A percentile compares a stretch with the other conserved stretches of the same genome.
These are phyloP conservation scores for Sinelater perroti DNA, from an alignment of 2,888 invertebrate species.

Conservation along the genomic window DNA sequence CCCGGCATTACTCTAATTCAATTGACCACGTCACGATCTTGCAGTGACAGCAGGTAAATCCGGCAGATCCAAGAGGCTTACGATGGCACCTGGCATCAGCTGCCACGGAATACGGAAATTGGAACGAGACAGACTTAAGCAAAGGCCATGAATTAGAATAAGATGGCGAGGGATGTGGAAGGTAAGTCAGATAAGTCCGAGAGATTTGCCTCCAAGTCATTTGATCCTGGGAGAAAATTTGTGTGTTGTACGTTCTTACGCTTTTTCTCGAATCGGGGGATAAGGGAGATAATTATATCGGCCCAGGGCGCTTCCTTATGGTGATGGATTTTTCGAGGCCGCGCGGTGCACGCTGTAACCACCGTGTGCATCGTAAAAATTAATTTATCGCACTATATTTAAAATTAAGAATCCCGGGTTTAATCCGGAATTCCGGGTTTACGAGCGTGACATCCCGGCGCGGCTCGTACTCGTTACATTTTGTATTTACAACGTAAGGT, in stretches of 20 bases:
- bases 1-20: slow-evolving; percentile 49
- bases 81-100: slow-evolving; percentile 56
- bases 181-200: slow-evolving; percentile 56
- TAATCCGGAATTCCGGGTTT: slow-evolving; percentile 7
- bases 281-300: slow-evolving; percentile 18
- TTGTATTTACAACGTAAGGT: no score
- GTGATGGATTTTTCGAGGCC: slow-evolving; percentile 16
- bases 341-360: background rate
- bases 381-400: slow-evolving; percentile 13
- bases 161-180: slow-evolving; percentile 50
- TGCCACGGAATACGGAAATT: slow-evolving; percentile 48
- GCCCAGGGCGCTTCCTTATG: slow-evolving; percentile 9
- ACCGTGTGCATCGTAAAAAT: slow-evolving; percentile 9
- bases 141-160: slow-evolving; percentile 44
- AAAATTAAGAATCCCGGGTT: slow-evolving; percentile 12
- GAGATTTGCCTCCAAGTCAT: slow-evolving; percentile 59
- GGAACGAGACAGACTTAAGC: slow-evolving; percentile 43
- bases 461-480: no score
- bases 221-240: slow-evolving; percentile 60
- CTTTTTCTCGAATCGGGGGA: slow-evolving; percentile 24
- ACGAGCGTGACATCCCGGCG: background rate
- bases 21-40: slow-evolving; percentile 54
- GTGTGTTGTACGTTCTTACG: slow-evolving; percentile 46
- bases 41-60: slow-evolving; percentile 57
- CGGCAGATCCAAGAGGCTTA: slow-evolving; percentile 55